Evolutionary conservation across 1,140 invertebrate genomes (phyloP).

Genomic region (Drosophila melanica): DNA sequence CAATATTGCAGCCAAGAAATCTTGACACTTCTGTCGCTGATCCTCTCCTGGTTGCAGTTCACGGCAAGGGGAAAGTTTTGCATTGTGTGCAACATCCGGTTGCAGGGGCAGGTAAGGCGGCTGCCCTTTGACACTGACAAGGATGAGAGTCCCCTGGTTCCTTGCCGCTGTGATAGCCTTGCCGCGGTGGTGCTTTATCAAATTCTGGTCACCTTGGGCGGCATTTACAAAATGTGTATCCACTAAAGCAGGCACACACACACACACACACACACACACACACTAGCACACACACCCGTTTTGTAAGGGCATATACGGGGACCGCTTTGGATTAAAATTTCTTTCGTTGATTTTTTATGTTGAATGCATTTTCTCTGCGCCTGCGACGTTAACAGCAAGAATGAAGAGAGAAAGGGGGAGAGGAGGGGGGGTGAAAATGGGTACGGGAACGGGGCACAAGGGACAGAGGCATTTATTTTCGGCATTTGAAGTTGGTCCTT

Average conservation of each 20-base stretch:
- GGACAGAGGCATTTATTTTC: constrained; percentile 75
- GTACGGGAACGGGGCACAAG: constrained; percentile 15
- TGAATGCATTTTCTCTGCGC: constrained; percentile 73
- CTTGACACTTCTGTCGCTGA: constrained; percentile 44
- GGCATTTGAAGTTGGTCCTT: constrained; percentile 82
- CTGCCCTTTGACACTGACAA: constrained; percentile 21
- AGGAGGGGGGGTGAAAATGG: not conserved
- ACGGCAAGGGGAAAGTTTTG: constrained; percentile 40
- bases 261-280: constrained; percentile 25
- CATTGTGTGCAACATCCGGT: constrained; percentile 68
- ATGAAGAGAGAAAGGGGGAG: not conserved
- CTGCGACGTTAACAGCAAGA: constrained; percentile 5
- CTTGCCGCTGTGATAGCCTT: constrained; percentile 38
- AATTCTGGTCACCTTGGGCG: constrained; percentile 75
- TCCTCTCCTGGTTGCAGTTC: constrained; percentile 36
- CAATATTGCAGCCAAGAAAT: constrained; percentile 65
- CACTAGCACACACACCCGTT: constrained; percentile 7
- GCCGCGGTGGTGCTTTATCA: constrained; percentile 70
- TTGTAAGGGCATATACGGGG: constrained; percentile 47
- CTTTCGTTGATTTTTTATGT: constrained; percentile 54
- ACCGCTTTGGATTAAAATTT: constrained; percentile 78
- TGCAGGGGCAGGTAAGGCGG: constrained; percentile 32
- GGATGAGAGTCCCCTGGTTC: constrained; percentile 15
- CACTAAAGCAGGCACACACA: constrained; percentile 51
- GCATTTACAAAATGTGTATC: constrained; percentile 78